Percentiles rank a stretch among this genome's conserved stretches.
Evolutionary conservation across 2,888 invertebrate genomes (phyloP).

Genomic region (Orgyia antiqua): DNA sequence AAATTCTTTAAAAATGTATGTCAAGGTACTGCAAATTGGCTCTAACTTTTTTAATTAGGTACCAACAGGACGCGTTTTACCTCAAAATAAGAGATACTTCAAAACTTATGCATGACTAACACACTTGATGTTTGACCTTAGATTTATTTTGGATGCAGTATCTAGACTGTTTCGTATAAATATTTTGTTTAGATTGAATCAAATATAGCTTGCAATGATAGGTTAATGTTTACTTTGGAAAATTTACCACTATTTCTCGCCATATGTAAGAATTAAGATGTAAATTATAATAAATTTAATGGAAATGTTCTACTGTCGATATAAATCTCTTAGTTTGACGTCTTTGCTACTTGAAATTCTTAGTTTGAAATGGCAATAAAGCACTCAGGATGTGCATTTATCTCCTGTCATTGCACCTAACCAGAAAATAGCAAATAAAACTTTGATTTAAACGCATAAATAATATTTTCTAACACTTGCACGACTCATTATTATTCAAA

Average conservation of each 20-base stretch:
- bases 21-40: constrained; percentile 45
- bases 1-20: constrained; percentile 44
- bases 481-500: too few relatives aligned
- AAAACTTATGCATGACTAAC: constrained; percentile 3
- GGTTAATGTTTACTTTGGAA: constrained; percentile 33
- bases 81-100: not conserved
- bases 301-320: constrained; percentile 19
- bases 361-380: not conserved
- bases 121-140: constrained; percentile 17
- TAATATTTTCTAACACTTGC: too few relatives aligned
- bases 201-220: constrained; percentile 32
- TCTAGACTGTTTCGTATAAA: constrained; percentile 25
- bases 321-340: constrained; percentile 10
- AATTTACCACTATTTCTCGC: constrained; percentile 17
- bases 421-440: too few relatives aligned
- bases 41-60: constrained; percentile 20
- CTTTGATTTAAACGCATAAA: too few relatives aligned
- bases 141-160: constrained; percentile 18
- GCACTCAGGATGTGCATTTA: too few relatives aligned
- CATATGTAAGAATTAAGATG: constrained; percentile 8
- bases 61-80: constrained; percentile 6
- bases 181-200: constrained; percentile 29
- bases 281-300: constrained; percentile 7
- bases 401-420: too few relatives aligned
- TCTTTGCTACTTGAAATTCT: not conserved